Evolutionary conservation across 2,797 vertebrate genomes (phyloP), one percentile per base, ranked within the genome.

Genomic region (Myiotriccus ornatus): DNA sequence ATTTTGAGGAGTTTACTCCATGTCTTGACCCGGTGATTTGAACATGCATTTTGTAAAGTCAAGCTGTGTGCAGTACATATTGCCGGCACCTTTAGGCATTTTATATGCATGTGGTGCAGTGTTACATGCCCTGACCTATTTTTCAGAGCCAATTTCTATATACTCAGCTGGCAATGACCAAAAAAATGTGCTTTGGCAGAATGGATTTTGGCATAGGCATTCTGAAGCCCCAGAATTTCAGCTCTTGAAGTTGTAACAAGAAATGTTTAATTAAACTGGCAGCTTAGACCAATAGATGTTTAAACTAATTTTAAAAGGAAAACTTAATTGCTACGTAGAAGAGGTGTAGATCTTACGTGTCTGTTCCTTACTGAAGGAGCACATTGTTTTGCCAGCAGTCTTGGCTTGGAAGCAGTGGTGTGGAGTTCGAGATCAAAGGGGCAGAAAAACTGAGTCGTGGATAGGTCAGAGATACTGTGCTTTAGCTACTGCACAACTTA

Each of bases 71-170:
- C 71, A 68, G 49, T 93, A 89, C 83, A 57, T 93, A 85, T 53
- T 95, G 87, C 86, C 95, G 95, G 95, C 95, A 95, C 92, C 94
- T 95, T 92, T 75, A 94, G 71, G 60, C 37, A 50, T 87, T 95
- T 94, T 2, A 0, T 93, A 74, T 91, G 93, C 89, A 92, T 93
- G 67, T 8, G 17, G 80, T 95, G 94, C 91, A 85, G 78, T 74
- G 67, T 95, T 96, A 94, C 74, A 71, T 75, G 64, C 85, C 86
- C 67, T 92, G 90, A 90, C 80, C 84, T 94, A 37, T 82, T 92
- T 96, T 94, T 89, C 84, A 68, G 90, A 92, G 95, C 95, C 94
- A 95, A 97, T 90, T 95, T 94, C 93, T 95, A 83, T 94, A 93
- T 92, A 95, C 84, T 95, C 84, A 95, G 93, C 93, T 97, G 95